Conservation (phyloP, 2,113 vertebrate genomes). For the Sturnira hondurensis region DNA sequence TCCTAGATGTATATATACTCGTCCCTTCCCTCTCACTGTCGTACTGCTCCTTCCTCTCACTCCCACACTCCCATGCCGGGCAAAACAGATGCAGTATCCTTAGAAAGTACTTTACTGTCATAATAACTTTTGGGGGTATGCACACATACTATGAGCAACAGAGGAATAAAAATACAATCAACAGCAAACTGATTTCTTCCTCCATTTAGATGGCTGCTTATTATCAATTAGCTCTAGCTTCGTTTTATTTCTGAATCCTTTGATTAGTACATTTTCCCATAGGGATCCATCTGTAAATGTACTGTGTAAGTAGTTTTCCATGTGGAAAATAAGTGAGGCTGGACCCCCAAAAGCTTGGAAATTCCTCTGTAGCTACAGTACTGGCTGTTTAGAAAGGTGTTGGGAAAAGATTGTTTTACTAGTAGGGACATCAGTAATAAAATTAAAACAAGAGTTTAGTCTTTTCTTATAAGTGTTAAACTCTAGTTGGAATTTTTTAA, state of each 20-base stretch:
- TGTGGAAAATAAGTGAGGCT: background rate
- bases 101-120: background rate
- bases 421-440: background rate
- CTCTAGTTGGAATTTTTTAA: background rate
- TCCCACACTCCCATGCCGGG: background rate
- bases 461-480: background rate
- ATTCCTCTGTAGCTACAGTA: background rate
- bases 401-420: background rate
- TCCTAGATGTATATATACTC: background rate
- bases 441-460: background rate
- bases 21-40: background rate
- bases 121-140: background rate
- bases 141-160: background rate
- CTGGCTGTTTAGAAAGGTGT: background rate
- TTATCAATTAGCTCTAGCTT: background rate
- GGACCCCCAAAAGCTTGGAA: background rate
- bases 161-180: background rate
- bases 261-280: background rate
- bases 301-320: background rate
- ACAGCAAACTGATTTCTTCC: background rate
- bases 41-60: background rate
- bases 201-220: background rate
- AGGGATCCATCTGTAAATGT: background rate
- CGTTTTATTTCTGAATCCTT: background rate
- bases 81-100: background rate